These are phyloP conservation scores for Xenopus tropicalis DNA, from an alignment of 2,113 vertebrate genomes.

Conservation along the genomic window UCB_Xtro_10.0 CM004452.2:51321001-51321500, in stretches of 20 bases:
- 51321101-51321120: background rate
- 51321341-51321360: conserved; percentile 15
- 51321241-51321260: too few relatives aligned
- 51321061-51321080: too few relatives aligned
- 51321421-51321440: background rate
- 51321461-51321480: background rate
- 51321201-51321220: too few relatives aligned
- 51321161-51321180: too few relatives aligned
- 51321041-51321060: conserved; percentile 18
- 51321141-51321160: too few relatives aligned
- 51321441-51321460: background rate
- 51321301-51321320: too few relatives aligned
- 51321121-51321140: too few relatives aligned
- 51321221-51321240: too few relatives aligned
- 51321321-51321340: conserved; percentile 12
- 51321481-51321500: background rate
- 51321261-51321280: too few relatives aligned
- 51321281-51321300: too few relatives aligned
- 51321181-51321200: too few relatives aligned
- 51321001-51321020: conserved; percentile 87
- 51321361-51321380: conserved; percentile 7
- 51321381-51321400: background rate
- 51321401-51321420: background rate
- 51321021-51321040: conserved; percentile 88
- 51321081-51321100: background rate